phyloP scores from a whole-genome alignment of 2,888 invertebrate genomes.

The Metopia argyrocephala region DNA sequence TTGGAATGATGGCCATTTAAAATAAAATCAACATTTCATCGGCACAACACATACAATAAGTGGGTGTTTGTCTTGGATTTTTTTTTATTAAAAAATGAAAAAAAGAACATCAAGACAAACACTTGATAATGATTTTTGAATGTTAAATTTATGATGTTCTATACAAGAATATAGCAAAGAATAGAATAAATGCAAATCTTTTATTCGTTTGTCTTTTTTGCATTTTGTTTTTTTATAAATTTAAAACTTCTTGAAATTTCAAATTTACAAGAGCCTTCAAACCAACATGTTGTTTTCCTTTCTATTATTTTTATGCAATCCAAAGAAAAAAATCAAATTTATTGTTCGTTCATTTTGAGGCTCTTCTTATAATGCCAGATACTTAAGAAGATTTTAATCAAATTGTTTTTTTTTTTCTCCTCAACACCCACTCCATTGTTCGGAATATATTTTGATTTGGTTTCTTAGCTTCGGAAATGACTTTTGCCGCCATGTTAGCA shows the following conservation, averaged over 20 bases:
- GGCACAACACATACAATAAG: slow-evolving; percentile 1
- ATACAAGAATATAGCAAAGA: background rate
- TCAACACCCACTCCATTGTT: background rate
- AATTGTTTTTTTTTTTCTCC: slow-evolving; percentile 28
- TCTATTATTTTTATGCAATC: background rate
- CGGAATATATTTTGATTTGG: slow-evolving; percentile 9
- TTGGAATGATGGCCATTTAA: slow-evolving; percentile 24
- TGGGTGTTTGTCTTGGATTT: slow-evolving; percentile 36
- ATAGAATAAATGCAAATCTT: slow-evolving; percentile 55
- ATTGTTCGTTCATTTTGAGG: slow-evolving; percentile 56
- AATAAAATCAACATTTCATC: background rate
- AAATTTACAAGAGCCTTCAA: slow-evolving; percentile 49
- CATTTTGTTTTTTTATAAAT: slow-evolving; percentile 1
- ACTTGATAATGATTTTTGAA: slow-evolving; percentile 66
- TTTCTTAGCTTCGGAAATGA: background rate
- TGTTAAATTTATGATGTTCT: slow-evolving; percentile 66
- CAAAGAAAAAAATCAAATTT: slow-evolving; percentile 55
- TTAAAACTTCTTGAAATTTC: slow-evolving; percentile 17
- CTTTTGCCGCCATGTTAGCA: slow-evolving; percentile 2
- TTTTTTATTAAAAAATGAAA: slow-evolving; percentile 1
- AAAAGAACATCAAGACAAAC: background rate
- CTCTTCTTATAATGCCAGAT: slow-evolving; percentile 54
- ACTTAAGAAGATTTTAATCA: slow-evolving; percentile 57
- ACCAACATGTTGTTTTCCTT: slow-evolving; percentile 39
- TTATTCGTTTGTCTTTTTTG: slow-evolving; percentile 66